Evolutionary conservation across 1,140 invertebrate species (phyloP).

Genomic region (Cydia fagiglandana): DNA sequence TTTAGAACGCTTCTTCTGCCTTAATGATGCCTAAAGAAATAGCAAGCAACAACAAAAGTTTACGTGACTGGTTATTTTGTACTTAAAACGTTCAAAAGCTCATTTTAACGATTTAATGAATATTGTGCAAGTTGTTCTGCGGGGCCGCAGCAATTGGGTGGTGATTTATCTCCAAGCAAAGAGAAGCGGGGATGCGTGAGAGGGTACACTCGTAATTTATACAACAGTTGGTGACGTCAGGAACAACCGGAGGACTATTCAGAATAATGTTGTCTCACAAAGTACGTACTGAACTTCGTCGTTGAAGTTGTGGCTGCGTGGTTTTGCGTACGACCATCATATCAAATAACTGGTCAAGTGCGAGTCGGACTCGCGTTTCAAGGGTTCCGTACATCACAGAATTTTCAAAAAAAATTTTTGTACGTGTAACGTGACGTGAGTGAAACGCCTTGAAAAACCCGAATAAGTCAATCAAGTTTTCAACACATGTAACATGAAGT

Average conservation of each 20-base stretch:
- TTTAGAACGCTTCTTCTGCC: neutral
- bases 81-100: neutral
- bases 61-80: constrained; percentile 1
- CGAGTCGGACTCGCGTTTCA: too few species aligned
- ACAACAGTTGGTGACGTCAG: neutral
- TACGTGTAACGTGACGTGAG: too few species aligned
- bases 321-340: too few species aligned
- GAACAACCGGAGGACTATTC: neutral
- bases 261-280: too few species aligned
- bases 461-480: too few species aligned
- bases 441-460: too few species aligned
- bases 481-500: too few species aligned
- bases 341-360: too few species aligned
- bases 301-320: too few species aligned
- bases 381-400: too few species aligned
- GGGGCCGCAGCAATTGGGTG: neutral
- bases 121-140: neutral
- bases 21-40: constrained; percentile 24
- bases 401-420: too few species aligned
- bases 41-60: constrained; percentile 10
- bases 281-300: too few species aligned
- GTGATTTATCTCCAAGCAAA: constrained; percentile 29
- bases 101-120: neutral
- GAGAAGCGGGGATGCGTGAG: neutral
- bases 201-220: neutral